Evolutionary conservation across 2,888 invertebrate species (phyloP).

Genomic region (Clostera curtula): DNA sequence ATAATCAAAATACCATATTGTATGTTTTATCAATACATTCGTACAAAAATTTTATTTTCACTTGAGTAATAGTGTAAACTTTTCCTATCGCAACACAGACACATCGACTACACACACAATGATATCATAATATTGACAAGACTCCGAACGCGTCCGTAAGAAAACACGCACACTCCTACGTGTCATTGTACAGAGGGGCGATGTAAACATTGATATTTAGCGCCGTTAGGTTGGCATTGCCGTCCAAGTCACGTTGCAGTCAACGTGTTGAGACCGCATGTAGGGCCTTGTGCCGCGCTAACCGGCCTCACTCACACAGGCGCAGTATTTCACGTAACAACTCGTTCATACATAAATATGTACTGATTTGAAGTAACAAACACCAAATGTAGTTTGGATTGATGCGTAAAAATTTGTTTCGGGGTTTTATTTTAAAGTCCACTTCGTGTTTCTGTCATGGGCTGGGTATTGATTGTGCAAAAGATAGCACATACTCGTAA

Average conservation of each 20-base stretch:
- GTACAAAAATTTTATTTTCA: too few species aligned
- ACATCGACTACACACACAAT: too few species aligned
- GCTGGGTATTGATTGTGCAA: not conserved
- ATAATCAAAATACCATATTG: too few species aligned
- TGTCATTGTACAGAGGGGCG: constrained; percentile 8
- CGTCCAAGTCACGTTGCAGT: constrained; percentile 58
- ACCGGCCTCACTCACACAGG: constrained; percentile 28
- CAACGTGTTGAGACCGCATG: constrained; percentile 59
- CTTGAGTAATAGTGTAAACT: too few species aligned
- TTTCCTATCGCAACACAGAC: too few species aligned
- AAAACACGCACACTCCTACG: constrained; percentile 15
- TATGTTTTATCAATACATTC: too few species aligned
- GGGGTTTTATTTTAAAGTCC: too few species aligned
- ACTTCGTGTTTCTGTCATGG: not conserved
- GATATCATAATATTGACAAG: too few species aligned
- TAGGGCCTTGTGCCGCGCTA: constrained; percentile 38
- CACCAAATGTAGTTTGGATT: not conserved
- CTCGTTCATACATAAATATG: not conserved
- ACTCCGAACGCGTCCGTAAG: constrained; percentile 17
- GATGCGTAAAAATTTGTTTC: too few species aligned
- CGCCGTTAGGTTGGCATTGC: constrained; percentile 42
- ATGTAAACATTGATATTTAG: constrained; percentile 45
- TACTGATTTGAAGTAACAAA: not conserved
- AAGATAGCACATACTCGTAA: constrained; percentile 6
- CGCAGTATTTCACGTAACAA: constrained; percentile 1